Percentiles rank a stretch among this genome's conserved stretches.
These are phyloP conservation scores for Myotis vivesi DNA, from an alignment of 2,797 vertebrate species.

Conservation along the genomic window DNA sequence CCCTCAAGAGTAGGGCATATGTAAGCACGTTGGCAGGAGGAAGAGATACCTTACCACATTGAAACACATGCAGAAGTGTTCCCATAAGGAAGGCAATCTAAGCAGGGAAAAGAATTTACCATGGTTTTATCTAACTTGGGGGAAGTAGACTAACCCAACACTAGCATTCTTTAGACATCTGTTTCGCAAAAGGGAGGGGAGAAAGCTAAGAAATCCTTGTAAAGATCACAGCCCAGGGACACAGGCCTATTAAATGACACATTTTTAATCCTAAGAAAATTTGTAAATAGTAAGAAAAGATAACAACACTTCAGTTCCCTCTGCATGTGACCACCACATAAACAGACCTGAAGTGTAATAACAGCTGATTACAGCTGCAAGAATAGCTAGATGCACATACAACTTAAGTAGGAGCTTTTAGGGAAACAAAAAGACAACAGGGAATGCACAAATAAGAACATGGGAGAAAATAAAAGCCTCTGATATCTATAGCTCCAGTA, in stretches of 20 bases:
- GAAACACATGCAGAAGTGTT: not conserved
- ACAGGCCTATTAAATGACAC: not conserved
- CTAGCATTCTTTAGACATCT: not conserved
- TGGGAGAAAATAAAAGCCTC: not conserved
- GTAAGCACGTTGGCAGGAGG: not conserved
- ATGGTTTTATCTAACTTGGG: not conserved
- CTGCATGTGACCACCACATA: not conserved
- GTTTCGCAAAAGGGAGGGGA: not conserved
- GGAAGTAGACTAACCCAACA: not conserved
- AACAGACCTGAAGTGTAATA: no score
- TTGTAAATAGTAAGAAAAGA: not conserved
- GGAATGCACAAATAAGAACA: not conserved
- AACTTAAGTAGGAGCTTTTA: not conserved
- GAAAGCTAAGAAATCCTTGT: not conserved
- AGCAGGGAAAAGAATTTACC: not conserved
- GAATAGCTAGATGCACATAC: not conserved
- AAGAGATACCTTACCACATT: not conserved
- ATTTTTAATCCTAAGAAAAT: not conserved
- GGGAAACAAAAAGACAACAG: not conserved
- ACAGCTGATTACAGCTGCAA: not conserved
- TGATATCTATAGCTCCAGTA: not conserved
- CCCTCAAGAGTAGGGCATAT: not conserved
- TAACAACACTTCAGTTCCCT: not conserved
- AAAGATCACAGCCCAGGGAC: not conserved
- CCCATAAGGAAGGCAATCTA: not conserved